Evolutionary conservation across 1,140 invertebrate species (phyloP), one percentile per base, ranked within the genome.

Genomic region (Cylas formicarius): DNA sequence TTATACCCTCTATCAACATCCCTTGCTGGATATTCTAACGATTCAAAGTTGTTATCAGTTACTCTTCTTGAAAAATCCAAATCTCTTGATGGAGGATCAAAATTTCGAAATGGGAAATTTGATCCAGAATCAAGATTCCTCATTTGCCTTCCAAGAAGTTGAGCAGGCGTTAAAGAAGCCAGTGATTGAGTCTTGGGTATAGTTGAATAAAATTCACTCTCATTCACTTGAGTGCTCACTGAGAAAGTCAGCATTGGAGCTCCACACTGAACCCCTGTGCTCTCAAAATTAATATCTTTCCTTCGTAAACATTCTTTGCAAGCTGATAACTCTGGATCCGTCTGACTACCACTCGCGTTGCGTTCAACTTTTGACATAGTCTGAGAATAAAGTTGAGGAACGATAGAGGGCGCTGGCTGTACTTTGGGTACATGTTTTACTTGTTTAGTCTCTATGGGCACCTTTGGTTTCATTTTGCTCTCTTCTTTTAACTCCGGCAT

Each of bases 91-190:
- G n/a, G n/a, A n/a, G n/a, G n/a, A n/a, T n/a, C n/a, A n/a, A n/a
- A n/a, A n/a, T n/a, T n/a, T n/a, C n/a, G n/a, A n/a, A n/a, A n/a
- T n/a, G n/a, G n/a, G n/a, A n/a, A n/a, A n/a, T n/a, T n/a, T n/a
- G n/a, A n/a, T n/a, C n/a, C n/a, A n/a, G n/a, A n/a, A n/a, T n/a
- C n/a, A n/a, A n/a, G n/a, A 26, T 26, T 6, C 11, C 6, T 31
- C 29, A 31, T 7, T 31, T 31, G 39, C 26, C 48, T 53, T 5
- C 48, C 56, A 11, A 62, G 44, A 24, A 62, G 29, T 32, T 62
- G 60, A 16, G 60, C 60, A 14, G 60, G 57, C 2, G 60, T 62
- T 8, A 62, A 23, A 13, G 53, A 45, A 16, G 61, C 57, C 20
- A 63, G 40, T 10, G 62, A 65, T 23, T 62, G 51, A 33, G 33